Evolutionary conservation across 2,888 invertebrate genomes (phyloP), one percentile per base, ranked within the genome.

Genomic region (Therioaphis trifolii): DNA sequence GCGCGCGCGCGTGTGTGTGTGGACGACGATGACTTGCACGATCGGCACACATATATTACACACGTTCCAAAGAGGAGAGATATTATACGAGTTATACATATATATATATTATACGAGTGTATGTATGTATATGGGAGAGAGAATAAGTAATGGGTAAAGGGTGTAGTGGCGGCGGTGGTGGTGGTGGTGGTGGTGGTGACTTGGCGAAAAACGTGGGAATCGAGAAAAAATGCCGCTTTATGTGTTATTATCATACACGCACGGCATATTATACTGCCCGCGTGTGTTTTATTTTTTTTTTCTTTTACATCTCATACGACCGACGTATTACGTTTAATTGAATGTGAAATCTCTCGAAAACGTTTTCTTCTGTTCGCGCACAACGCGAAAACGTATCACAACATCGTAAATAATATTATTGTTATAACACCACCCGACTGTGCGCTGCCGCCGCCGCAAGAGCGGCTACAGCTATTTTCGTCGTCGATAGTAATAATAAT

Each of bases 171-270:
- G n/a, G 68, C 29, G 63, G 58, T 46, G 49, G 78, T 27, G 77
- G 77, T 14, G 24, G 61, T 11, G 76, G 66, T 12, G 71, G 58
- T 3, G 11, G 29, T 46, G 80, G 80, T 82, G 80, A 82, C 80
- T 82, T 74, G 80, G 80, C 80, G 49, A 82, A 82, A 82, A 82
- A 82, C 80, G 80, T 82, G 80, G 80, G 80, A 82, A 80, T 80
- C 69, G 46, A 80, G 58, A 80, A 80, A 71, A 82, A n/a, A 14
- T 61, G 21, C 61, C 80, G 58, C 29, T 46, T 21, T 29, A 15
- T 71, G n/a, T n/a, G n/a, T n/a, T n/a, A n/a, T n/a, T n/a, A n/a
- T n/a, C n/a, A 52, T 29, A 18, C 35, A 21, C 35, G 72, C 21
- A 14, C 21, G 66, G n/a, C n/a, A n/a, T n/a, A n/a, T n/a, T n/a